These are phyloP conservation scores for Trisateles emortualis DNA, from an alignment of 2,888 invertebrate species.

Conservation along the genomic window DNA sequence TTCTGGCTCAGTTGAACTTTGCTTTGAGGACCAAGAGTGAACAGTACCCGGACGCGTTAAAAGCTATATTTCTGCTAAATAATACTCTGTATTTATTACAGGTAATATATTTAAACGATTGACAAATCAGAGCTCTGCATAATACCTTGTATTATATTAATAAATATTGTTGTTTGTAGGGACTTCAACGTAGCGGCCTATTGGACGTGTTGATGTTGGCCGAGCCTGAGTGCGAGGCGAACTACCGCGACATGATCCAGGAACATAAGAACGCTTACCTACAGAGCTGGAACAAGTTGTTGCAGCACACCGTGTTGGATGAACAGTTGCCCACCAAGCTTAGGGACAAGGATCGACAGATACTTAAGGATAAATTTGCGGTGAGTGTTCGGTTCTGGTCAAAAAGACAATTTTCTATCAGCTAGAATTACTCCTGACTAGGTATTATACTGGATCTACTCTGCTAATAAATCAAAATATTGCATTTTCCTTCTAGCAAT, in stretches of 20 bases:
- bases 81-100: conserved; percentile 98
- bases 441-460: too few species aligned
- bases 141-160: too few species aligned
- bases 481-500: too few species aligned
- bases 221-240: conserved; percentile 94
- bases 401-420: too few species aligned
- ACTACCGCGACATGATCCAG: conserved; percentile 94
- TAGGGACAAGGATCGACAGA: conserved; percentile 94
- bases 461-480: too few species aligned
- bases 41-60: conserved; percentile 95
- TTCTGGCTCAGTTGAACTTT: conserved; percentile 95
- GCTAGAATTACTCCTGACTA: too few species aligned
- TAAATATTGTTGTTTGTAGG: conserved; percentile 71
- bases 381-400: conserved; percentile 81
- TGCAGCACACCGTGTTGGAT: conserved; percentile 91
- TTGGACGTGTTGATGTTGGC: conserved; percentile 93
- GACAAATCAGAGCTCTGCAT: background rate
- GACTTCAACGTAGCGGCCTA: conserved; percentile 94
- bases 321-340: conserved; percentile 90
- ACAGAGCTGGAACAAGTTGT: conserved; percentile 93
- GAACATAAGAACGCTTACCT: conserved; percentile 93
- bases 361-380: conserved; percentile 95
- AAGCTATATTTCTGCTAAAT: conserved; percentile 96
- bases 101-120: conserved; percentile 49
- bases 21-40: conserved; percentile 97